phyloP scores from a whole-genome alignment of 2,888 invertebrate genomes.

The Punctoribates punctum region DNA sequence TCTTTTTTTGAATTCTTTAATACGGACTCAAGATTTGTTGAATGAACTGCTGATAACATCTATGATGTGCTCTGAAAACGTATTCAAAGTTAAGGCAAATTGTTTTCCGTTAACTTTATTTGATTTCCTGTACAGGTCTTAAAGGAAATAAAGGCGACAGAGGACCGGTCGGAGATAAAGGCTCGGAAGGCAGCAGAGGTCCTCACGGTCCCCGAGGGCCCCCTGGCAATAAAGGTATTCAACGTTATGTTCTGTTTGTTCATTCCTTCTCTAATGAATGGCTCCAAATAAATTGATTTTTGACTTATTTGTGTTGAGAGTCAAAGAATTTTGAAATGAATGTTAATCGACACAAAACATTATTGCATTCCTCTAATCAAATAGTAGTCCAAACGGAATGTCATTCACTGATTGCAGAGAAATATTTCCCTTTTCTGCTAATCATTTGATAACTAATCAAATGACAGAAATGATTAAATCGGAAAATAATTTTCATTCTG shows the following conservation, averaged over 20 bases:
- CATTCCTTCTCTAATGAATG: not conserved
- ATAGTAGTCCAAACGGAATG: too few species aligned
- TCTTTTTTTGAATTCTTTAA: too few species aligned
- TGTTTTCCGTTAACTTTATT: constrained; percentile 11
- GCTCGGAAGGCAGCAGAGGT: constrained; percentile 36
- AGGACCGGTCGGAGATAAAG: constrained; percentile 55
- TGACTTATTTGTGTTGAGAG: too few species aligned
- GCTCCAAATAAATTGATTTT: too few species aligned
- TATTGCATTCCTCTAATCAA: too few species aligned
- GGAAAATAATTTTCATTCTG: not conserved
- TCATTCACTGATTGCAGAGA: too few species aligned
- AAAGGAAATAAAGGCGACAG: constrained; percentile 54
- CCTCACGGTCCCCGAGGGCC: constrained; percentile 56
- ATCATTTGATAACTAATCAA: constrained; percentile 2
- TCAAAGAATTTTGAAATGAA: too few species aligned
- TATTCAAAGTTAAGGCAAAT: not conserved
- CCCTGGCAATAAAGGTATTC: constrained; percentile 55
- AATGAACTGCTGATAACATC: too few species aligned
- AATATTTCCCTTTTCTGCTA: not conserved
- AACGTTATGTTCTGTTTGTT: not conserved
- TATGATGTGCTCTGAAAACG: too few species aligned
- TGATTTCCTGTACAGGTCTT: constrained; percentile 51
- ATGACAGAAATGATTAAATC: not conserved
- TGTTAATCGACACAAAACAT: too few species aligned
- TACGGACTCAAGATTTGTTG: too few species aligned